A percentile compares a stretch with the other conserved stretches of the same genome.
phyloP scores from a whole-genome alignment of 2,113 vertebrate genomes.

The Sturnus vulgaris region DNA sequence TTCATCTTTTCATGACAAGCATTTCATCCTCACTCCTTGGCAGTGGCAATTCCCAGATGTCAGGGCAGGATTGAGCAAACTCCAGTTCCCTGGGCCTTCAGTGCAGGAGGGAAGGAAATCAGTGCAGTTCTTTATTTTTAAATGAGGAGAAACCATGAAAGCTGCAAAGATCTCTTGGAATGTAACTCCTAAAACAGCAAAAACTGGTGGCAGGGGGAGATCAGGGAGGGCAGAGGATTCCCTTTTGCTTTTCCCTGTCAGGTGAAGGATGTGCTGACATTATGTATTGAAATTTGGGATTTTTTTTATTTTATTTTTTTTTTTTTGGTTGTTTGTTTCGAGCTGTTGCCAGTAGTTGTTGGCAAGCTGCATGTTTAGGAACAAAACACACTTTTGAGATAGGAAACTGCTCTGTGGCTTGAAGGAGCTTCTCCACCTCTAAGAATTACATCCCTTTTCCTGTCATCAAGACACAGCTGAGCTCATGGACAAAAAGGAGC shows the following conservation, averaged over 20 bases:
- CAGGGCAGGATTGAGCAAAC: neutral
- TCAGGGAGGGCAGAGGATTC: neutral
- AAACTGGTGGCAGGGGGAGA: neutral
- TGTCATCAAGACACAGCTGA: neutral
- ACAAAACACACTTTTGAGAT: neutral
- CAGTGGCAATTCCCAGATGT: neutral
- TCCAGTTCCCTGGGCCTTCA: neutral
- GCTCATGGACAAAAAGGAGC: neutral
- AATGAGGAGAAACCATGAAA: neutral
- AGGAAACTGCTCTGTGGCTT: neutral
- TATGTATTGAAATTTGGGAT: neutral
- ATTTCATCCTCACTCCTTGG: neutral
- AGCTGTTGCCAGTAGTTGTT: neutral
- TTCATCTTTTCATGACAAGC: neutral
- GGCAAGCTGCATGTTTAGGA: neutral
- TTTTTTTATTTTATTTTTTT: neutral
- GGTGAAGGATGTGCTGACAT: neutral
- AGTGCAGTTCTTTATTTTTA: neutral
- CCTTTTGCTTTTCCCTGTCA: neutral
- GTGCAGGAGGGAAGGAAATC: neutral
- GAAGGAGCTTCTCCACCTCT: neutral
- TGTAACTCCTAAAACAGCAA: neutral
- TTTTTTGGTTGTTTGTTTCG: neutral
- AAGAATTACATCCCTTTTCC: neutral
- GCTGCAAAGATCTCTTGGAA: neutral